Evolutionary conservation across 2,888 invertebrate genomes (phyloP).

Genomic region (Hemithea aestivaria): DNA sequence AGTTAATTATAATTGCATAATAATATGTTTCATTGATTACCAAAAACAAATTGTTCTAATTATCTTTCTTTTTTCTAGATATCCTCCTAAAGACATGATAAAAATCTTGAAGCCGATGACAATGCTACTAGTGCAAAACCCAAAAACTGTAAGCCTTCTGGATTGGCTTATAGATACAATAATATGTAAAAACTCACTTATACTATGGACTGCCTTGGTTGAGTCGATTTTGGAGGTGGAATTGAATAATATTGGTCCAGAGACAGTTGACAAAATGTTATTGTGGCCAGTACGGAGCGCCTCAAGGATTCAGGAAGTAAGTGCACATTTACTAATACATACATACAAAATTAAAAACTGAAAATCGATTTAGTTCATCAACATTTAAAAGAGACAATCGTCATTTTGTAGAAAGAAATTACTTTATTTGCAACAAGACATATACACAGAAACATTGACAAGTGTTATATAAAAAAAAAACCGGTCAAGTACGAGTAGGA

Average conservation of each 20-base stretch:
- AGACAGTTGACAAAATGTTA: constrained; percentile 33
- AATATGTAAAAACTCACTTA: constrained; percentile 33
- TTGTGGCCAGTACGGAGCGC: constrained; percentile 51
- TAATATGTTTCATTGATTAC: too few species aligned
- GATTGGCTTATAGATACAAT: constrained; percentile 33
- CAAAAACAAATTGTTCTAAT: too few species aligned
- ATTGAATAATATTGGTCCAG: constrained; percentile 15
- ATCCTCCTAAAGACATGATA: constrained; percentile 21
- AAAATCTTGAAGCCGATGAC: constrained; percentile 32
- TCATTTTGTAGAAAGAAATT: too few species aligned
- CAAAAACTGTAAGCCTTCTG: constrained; percentile 13
- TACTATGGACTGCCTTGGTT: constrained; percentile 51
- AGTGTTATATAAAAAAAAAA: too few species aligned
- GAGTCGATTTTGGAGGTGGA: constrained; percentile 32
- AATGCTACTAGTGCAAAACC: constrained; percentile 5
- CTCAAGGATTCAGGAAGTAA: constrained; percentile 40
- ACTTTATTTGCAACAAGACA: too few species aligned
- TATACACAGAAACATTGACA: too few species aligned
- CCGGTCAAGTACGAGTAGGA: too few species aligned
- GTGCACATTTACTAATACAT: background rate
- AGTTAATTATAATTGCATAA: too few species aligned
- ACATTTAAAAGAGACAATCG: too few species aligned
- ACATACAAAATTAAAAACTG: too few species aligned
- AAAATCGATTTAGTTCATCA: too few species aligned
- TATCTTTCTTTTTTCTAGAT: constrained; percentile 16